These are phyloP conservation scores for Eurystomus glaucurus DNA, from an alignment of 2,797 vertebrate species.

Conservation along the genomic window DNA sequence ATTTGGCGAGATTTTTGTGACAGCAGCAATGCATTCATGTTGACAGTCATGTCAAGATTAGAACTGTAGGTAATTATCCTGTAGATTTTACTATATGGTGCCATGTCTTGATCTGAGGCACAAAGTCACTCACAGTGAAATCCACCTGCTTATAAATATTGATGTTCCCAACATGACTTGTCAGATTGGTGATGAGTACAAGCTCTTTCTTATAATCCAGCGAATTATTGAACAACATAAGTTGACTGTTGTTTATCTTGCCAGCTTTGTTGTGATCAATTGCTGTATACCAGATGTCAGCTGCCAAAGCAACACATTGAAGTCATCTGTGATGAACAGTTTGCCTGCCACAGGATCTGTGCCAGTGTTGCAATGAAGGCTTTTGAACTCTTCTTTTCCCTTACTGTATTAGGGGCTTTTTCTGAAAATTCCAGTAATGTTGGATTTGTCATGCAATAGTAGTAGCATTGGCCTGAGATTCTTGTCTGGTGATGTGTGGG, in stretches of 20 bases:
- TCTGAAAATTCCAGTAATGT: not conserved
- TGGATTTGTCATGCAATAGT: fast-evolving
- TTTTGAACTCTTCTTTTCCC: not conserved
- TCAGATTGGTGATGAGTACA: conserved; percentile 67
- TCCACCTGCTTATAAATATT: conserved; percentile 74
- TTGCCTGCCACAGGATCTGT: conserved; percentile 38
- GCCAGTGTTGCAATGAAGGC: not conserved
- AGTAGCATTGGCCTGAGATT: not conserved
- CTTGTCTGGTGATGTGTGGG: not conserved
- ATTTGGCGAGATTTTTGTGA: conserved; percentile 61
- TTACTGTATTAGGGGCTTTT: not conserved
- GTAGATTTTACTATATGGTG: conserved; percentile 59
- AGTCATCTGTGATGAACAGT: conserved; percentile 66
- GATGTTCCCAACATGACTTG: conserved; percentile 68
- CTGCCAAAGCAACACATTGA: conserved; percentile 63
- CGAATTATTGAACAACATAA: conserved; percentile 66
- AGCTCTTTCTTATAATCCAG: conserved; percentile 67
- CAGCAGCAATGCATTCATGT: conserved; percentile 16
- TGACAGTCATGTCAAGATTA: conserved; percentile 47
- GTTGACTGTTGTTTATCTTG: conserved; percentile 63
- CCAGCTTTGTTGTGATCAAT: conserved; percentile 68
- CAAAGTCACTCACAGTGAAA: conserved; percentile 59
- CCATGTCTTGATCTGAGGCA: conserved; percentile 57
- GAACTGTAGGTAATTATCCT: conserved; percentile 54
- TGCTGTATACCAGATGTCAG: conserved; percentile 69